These are phyloP conservation scores for Corythornis madagascariensis DNA, from an alignment of 2,113 vertebrate species.

Conservation along the genomic window DNA sequence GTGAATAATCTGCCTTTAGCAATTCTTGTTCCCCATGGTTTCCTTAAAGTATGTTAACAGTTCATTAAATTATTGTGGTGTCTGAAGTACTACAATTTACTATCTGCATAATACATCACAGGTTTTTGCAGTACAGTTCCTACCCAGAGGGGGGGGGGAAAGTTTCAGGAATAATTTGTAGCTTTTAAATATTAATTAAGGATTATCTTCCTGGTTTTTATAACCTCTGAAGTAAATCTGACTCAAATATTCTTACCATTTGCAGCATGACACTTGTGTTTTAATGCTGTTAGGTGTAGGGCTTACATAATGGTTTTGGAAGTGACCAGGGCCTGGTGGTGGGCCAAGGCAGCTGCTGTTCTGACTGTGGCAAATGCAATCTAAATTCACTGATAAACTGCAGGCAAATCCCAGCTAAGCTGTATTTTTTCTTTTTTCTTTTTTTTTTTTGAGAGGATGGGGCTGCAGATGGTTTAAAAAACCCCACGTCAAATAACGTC, in stretches of 20 bases:
- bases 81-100: not conserved
- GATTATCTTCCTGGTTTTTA: not conserved
- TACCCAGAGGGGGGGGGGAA: not conserved
- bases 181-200: not conserved
- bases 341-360: constrained; percentile 61
- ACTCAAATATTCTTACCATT: constrained; percentile 28
- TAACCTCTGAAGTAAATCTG: constrained; percentile 9
- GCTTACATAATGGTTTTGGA: constrained; percentile 68
- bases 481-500: constrained; percentile 64
- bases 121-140: not conserved
- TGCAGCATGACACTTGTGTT: constrained; percentile 10
- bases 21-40: not conserved
- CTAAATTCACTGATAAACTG: constrained; percentile 76
- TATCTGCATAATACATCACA: not conserved
- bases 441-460: constrained; percentile 66
- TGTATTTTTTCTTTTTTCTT: constrained; percentile 73
- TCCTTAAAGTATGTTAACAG: not conserved
- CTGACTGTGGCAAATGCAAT: constrained; percentile 49
- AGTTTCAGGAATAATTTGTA: not conserved
- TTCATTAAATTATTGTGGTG: not conserved
- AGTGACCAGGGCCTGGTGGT: constrained; percentile 59
- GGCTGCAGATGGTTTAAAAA: constrained; percentile 56
- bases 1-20: not conserved
- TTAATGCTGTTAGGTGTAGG: constrained; percentile 7
- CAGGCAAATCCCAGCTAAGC: constrained; percentile 83